Conservation (phyloP, 2,888 invertebrate species). For the Eristalinus sepulchralis region DNA sequence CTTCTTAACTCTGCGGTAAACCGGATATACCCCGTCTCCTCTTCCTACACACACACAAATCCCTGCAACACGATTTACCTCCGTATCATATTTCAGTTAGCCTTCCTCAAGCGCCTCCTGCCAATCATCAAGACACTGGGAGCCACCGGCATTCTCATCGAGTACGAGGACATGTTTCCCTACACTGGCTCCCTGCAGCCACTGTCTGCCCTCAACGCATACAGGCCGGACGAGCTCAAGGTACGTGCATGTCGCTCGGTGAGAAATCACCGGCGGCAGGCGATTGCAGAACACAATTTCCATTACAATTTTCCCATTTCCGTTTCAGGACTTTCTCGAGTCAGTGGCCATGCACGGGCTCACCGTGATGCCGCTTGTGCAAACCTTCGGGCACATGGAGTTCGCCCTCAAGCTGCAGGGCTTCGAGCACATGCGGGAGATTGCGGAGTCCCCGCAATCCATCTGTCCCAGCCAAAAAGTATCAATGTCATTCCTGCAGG, state of each 20-base stretch:
- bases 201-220: slow-evolving; percentile 83
- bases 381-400: slow-evolving; percentile 90
- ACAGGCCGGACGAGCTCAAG: slow-evolving; percentile 78
- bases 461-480: slow-evolving; percentile 86
- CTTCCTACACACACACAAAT: background rate
- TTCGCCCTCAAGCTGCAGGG: slow-evolving; percentile 86
- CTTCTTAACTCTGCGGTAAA: background rate
- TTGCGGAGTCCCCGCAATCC: slow-evolving; percentile 86
- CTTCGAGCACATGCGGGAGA: slow-evolving; percentile 85
- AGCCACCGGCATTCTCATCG: slow-evolving; percentile 87
- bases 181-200: slow-evolving; percentile 84
- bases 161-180: slow-evolving; percentile 93
- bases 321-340: slow-evolving; percentile 82
- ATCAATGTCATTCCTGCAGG: slow-evolving; percentile 84
- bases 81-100: slow-evolving; percentile 81
- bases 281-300: slow-evolving; percentile 2
- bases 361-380: slow-evolving; percentile 88
- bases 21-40: background rate
- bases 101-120: slow-evolving; percentile 83
- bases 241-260: slow-evolving; percentile 78
- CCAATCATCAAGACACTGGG: slow-evolving; percentile 84
- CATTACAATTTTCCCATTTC: slow-evolving; percentile 4
- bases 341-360: slow-evolving; percentile 83
- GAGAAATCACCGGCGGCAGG: slow-evolving; percentile 76
- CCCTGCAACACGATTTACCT: slow-evolving; percentile 75